These are phyloP conservation scores for Heliocidaris tuberculata DNA, from an alignment of 35 echinoderm and acorn worm species.

Conservation along the genomic window DNA sequence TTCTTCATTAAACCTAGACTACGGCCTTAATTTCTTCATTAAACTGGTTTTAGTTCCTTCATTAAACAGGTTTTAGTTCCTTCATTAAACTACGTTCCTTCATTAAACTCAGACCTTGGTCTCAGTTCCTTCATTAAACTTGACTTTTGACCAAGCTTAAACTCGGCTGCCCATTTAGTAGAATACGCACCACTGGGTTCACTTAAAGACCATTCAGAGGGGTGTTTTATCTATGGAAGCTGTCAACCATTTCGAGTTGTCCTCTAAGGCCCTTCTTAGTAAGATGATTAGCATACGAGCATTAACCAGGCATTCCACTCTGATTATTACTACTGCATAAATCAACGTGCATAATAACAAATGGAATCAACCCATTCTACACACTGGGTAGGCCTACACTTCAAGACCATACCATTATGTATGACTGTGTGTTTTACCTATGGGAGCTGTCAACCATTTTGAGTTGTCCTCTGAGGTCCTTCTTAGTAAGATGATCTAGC, in stretches of 20 bases:
- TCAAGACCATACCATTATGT: not conserved
- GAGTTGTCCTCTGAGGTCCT: conserved; percentile 93
- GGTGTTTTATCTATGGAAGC: conserved; percentile 84
- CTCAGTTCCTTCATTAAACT: no score
- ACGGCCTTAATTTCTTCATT: no score
- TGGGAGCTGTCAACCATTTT: conserved; percentile 99
- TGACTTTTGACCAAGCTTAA: no score
- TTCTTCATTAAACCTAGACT: no score
- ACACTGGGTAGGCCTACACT: not conserved
- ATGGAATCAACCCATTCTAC: not conserved
- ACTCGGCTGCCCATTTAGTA: no score
- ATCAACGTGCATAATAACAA: not conserved
- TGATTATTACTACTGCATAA: not conserved
- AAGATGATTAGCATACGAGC: conserved; percentile 93
- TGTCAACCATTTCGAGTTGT: conserved; percentile 98
- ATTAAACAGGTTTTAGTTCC: no score
- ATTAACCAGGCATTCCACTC: not conserved
- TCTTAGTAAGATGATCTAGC: conserved; percentile 98
- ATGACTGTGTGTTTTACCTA: conserved; percentile 58
- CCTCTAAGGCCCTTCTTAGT: conserved; percentile 94
- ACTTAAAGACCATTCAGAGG: not conserved
- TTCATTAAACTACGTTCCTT: no score
- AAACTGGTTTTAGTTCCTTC: no score
- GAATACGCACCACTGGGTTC: no score
- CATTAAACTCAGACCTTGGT: no score